Percentiles rank a stretch among this genome's conserved stretches.
phyloP scores from a whole-genome alignment of 2,888 invertebrate genomes.

The Harpalus rubripes region DNA sequence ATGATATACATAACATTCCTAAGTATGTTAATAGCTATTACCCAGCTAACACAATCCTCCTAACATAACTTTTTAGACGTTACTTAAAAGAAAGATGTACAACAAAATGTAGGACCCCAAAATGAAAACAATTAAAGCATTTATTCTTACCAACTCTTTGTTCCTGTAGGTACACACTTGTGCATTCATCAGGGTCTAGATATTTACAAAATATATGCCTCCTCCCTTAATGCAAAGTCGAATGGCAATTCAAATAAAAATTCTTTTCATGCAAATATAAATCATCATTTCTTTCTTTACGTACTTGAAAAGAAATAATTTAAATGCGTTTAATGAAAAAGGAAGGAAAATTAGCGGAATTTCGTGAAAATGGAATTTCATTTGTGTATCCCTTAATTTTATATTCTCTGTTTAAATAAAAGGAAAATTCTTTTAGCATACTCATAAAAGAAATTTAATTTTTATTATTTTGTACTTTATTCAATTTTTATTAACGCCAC shows the following conservation, averaged over 20 bases:
- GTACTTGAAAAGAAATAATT: conserved; percentile 12
- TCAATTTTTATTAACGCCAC: conserved; percentile 15
- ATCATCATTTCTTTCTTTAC: conserved; percentile 1
- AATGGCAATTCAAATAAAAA: background rate
- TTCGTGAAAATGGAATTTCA: conserved; percentile 9
- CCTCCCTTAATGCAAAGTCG: background rate
- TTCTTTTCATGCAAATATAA: conserved; percentile 23
- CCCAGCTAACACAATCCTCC: no score
- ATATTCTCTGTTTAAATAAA: conserved; percentile 23
- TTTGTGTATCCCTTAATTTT: conserved; percentile 19
- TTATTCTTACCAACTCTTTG: no score
- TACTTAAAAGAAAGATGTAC: no score
- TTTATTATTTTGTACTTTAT: conserved; percentile 34
- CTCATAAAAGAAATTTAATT: conserved; percentile 13
- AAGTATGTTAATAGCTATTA: no score
- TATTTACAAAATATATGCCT: no score
- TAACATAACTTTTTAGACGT: no score
- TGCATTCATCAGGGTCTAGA: no score
- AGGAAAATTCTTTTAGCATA: conserved; percentile 32
- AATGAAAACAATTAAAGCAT: no score
- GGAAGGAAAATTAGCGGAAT: conserved; percentile 21
- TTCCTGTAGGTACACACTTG: no score
- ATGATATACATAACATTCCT: no score
- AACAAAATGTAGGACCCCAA: no score
- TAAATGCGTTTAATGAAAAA: conserved; percentile 8